Conservation (phyloP, 2,113 vertebrate species). For the Hemiscyllium ocellatum region DNA sequence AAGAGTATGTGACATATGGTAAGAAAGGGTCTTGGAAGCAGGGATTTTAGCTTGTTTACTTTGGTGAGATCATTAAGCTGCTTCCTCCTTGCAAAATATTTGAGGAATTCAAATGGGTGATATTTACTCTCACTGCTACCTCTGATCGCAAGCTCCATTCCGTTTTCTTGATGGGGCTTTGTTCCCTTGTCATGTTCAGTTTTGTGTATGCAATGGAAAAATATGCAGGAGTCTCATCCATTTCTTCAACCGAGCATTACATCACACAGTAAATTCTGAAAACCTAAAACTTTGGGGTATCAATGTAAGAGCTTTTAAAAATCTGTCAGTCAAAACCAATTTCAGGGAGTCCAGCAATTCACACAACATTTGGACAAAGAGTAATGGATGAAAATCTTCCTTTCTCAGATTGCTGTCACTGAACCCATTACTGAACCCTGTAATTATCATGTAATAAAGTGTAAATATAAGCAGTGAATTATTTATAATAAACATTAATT, state of each 20-base stretch:
- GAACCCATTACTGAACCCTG: background rate
- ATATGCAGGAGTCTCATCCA: background rate
- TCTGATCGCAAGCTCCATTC: too few relatives aligned
- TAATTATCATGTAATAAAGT: background rate
- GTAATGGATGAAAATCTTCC: background rate
- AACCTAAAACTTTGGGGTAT: background rate
- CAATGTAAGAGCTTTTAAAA: background rate
- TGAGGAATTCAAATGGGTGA: too few relatives aligned
- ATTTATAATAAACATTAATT: background rate
- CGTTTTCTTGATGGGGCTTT: too few relatives aligned
- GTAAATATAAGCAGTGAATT: background rate
- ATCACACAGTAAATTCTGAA: background rate
- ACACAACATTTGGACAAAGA: background rate
- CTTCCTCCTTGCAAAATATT: too few relatives aligned
- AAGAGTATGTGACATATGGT: background rate
- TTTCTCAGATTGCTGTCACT: background rate
- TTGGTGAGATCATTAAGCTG: too few relatives aligned
- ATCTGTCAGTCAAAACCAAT: background rate
- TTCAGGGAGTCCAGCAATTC: background rate
- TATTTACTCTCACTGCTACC: too few relatives aligned
- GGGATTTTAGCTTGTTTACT: too few relatives aligned
- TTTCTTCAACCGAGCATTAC: background rate
- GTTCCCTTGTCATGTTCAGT: too few relatives aligned
- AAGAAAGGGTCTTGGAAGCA: background rate
- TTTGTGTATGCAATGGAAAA: too few relatives aligned